Conservation (phyloP, 2,113 vertebrate genomes). For the Xenopus tropicalis region DNA sequence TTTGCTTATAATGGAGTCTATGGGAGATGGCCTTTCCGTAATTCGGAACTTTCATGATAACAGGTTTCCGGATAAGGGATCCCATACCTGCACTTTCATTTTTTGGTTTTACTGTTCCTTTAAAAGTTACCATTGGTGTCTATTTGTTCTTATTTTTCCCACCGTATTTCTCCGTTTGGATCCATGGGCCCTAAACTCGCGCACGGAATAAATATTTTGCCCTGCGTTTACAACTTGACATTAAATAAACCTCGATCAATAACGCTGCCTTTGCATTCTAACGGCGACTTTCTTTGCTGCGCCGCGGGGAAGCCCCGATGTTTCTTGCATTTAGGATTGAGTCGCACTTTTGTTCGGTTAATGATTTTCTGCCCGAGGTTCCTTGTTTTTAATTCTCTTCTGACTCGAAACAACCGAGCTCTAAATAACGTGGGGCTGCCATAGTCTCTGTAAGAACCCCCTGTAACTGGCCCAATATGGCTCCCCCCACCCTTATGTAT, state of each 20-base stretch:
- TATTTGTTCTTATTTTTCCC: no score
- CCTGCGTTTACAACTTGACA: neutral
- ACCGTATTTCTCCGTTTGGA: no score
- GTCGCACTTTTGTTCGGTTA: neutral
- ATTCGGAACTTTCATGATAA: no score
- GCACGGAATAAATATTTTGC: neutral
- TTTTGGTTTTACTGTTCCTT: no score
- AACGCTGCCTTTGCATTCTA: neutral
- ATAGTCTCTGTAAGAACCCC: neutral
- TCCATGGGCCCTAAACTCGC: neutral
- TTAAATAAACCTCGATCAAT: constrained; percentile 5
- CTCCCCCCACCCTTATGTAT: no score
- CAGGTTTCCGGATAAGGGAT: no score
- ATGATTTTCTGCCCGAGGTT: neutral
- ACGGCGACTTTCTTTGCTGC: neutral
- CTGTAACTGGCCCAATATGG: neutral
- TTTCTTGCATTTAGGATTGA: neutral
- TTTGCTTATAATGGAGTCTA: no score
- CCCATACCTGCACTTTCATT: no score
- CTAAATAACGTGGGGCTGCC: neutral
- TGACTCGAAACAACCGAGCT: neutral
- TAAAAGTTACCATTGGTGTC: no score
- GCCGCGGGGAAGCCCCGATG: neutral
- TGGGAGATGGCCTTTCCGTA: no score
- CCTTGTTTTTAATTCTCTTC: neutral